These are phyloP conservation scores for Neomicropteryx cornuta DNA, from an alignment of 1,140 invertebrate species.

Conservation along the genomic window DNA sequence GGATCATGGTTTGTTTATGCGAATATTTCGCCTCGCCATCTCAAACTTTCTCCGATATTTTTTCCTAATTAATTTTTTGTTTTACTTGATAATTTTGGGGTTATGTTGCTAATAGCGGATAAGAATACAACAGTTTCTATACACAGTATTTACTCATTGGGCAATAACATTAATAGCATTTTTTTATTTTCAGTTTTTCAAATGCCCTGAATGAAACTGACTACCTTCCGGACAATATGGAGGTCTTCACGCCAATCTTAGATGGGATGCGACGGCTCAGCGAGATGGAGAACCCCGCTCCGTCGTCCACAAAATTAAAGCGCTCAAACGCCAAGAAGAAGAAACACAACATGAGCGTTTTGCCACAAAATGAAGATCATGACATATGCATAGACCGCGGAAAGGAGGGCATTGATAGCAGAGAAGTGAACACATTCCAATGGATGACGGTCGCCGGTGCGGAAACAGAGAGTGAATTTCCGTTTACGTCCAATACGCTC, in stretches of 20 bases:
- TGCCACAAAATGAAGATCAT: slow-evolving; percentile 1
- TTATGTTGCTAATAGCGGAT: too few relatives aligned
- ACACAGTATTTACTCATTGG: too few relatives aligned
- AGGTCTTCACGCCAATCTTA: slow-evolving; percentile 34
- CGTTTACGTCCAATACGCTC: too few relatives aligned
- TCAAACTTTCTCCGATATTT: too few relatives aligned
- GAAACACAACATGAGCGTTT: not conserved
- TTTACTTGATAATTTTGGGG: too few relatives aligned
- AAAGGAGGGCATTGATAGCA: slow-evolving; percentile 5
- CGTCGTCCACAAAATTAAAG: too few relatives aligned
- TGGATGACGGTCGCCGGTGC: slow-evolving; percentile 14
- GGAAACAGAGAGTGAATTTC: slow-evolving; percentile 19
- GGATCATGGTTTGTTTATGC: too few relatives aligned
- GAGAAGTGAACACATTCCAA: slow-evolving; percentile 3
- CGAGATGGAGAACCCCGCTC: slow-evolving; percentile 17
- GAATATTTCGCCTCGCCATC: too few relatives aligned
- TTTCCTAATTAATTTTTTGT: too few relatives aligned
- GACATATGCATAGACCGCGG: not conserved
- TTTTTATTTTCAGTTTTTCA: slow-evolving; percentile 20
- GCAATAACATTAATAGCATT: too few relatives aligned
- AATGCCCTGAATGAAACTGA: slow-evolving; percentile 30
- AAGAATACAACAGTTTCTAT: too few relatives aligned
- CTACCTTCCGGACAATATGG: slow-evolving; percentile 35
- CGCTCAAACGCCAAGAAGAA: too few relatives aligned
- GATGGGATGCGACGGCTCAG: slow-evolving; percentile 29